Base-by-base conservation (phyloP, 2,888 invertebrate genomes). In the Macropis europaea region DNA sequence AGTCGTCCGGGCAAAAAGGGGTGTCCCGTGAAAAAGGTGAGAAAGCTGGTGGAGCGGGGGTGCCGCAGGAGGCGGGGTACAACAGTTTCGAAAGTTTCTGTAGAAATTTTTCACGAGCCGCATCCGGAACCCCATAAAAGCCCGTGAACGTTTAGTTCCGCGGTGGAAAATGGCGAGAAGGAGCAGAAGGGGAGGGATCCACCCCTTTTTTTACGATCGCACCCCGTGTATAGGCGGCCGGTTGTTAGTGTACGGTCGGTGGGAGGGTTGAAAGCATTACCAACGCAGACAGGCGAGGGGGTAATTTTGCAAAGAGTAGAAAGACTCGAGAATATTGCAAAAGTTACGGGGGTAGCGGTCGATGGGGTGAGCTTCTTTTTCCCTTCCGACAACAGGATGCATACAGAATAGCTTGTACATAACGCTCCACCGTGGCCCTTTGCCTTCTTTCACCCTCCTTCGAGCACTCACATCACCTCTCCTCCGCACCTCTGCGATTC, bases 241-340 rank as follows among this genome's bases (percentile, higher is more conserved):
- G 61, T 57, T 68, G 68, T 69, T 64, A 47, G 60, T 40, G 61
- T 40, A 52, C 52, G 48, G 48, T 24, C 17, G 54, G 40, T 32
- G 38, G 60, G 66, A 38, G 43, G 42, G 54, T 52, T 64, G 66
- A 79, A 77, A 79, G 74, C 79, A 81, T 82, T 77, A 79, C 57
- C 56, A 34, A 72, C 63, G 53, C 22, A 30, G 57, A 45, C 34
- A 38, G 36, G 30, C 6, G 17, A 9, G 54, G 54, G 68, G 74
- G 67, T 81, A 81, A 82, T 82, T 82, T 81, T 76, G 64, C 73
- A 69, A 76, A 70, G 77, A 82, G 82, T 81, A 75, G 80, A 83
- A 84, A 80, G 82, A 78, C 79, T 73, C 62, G 77, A 77, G 83
- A 81, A 86, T 86, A 86, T 86, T 86, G 86, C 83, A 70, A 81